A percentile compares a stretch with the other conserved stretches of the same genome.
phyloP scores from a whole-genome alignment of 2,113 vertebrate species.

The Pseudonaja textilis region DNA sequence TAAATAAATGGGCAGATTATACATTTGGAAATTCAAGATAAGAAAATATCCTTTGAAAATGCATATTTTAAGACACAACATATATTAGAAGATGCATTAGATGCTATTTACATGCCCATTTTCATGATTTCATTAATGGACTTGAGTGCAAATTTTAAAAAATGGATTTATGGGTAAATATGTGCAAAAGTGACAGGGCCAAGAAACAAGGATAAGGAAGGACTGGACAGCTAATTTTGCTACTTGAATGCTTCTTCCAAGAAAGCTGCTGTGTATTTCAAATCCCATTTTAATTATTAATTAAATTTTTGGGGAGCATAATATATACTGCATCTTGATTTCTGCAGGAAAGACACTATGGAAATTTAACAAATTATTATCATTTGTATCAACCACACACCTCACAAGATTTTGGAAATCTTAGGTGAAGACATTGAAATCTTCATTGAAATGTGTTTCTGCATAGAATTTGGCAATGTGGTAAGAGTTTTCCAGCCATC shows the following conservation, averaged over 20 bases:
- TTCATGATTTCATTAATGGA: not conserved
- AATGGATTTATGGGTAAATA: not conserved
- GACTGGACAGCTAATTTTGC: not conserved
- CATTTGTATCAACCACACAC: not conserved
- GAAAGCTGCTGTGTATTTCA: not conserved
- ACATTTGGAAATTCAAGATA: not conserved
- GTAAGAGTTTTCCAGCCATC: not conserved
- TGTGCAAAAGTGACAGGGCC: not conserved
- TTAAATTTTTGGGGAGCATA: not conserved
- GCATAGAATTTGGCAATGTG: not conserved
- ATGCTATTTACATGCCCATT: not conserved
- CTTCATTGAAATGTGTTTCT: not conserved
- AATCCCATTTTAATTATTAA: not conserved
- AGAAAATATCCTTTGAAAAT: not conserved
- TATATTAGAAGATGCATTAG: not conserved
- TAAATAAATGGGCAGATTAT: not conserved
- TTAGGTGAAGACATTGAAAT: not conserved
- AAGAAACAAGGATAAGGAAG: not conserved
- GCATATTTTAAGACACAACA: not conserved
- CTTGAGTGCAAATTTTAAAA: not conserved
- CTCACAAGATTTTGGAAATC: not conserved
- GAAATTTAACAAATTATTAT: not conserved
- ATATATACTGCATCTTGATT: not conserved
- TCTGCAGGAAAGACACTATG: not conserved
- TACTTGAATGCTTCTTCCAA: not conserved